Evolutionary conservation across 1,140 invertebrate species (phyloP), one percentile per base, ranked within the genome.

Genomic region (Hyles euphorbiae): DNA sequence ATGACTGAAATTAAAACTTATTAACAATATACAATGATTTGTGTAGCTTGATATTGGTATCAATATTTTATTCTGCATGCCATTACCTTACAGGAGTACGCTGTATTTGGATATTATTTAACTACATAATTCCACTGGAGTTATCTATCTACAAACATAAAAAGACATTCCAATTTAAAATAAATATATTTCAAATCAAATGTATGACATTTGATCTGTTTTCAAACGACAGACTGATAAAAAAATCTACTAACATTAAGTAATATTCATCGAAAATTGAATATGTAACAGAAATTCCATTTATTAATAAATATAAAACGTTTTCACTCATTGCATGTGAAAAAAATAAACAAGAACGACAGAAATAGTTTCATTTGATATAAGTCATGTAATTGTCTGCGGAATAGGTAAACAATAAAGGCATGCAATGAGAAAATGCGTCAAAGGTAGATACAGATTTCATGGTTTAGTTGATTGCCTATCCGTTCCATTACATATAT

Each of bases 161-260:
- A 86, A 88, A 88, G 85, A 86, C 85, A 84, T 84, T 80, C 76
- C 76, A 84, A 85, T 86, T 75, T 82, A 83, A 88, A 88, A 86
- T 88, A 88, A 86, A 86, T 88, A 88, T 86, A 88, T 88, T 88
- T 86, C 85, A 86, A 86, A 86, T 83, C 85, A 88, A 88, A 88
- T 88, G 85, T 88, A 88, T 86, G 82, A 88, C 85, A 88, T 88
- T 87, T 88, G 85, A 88, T 81, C 79, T 81, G 83, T 70, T 81
- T 81, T 74, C 65, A 72, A 80, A 81, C 76, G 81, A 82, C 83
- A 83, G 81, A 83, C 78, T 83, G 81, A 85, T 88, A 87, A 87
- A 87, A 40, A 84, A 86, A 84, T 83, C 84, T 86, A 83, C 81
- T 85, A 87, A 87, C 82, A 87, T 83, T 85, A 83, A 81, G 84